phyloP scores from a whole-genome alignment of 53 echinoderm and acorn worm genomes.

The Apostichopus leukothele region DNA sequence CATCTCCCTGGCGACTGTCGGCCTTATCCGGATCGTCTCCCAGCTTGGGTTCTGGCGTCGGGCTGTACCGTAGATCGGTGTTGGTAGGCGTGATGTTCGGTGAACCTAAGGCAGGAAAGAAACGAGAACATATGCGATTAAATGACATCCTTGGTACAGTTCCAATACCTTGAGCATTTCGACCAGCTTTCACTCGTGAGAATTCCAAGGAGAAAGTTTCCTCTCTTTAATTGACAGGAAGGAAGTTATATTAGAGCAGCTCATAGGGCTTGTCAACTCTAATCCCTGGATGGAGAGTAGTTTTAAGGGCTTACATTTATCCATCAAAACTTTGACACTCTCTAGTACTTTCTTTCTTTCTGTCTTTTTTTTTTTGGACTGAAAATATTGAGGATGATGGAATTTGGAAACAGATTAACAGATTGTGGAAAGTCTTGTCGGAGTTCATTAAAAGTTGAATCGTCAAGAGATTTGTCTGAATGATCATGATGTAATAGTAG shows the following conservation, averaged over 20 bases:
- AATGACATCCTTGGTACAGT: neutral
- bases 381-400: too few species aligned
- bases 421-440: too few species aligned
- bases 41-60: neutral
- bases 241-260: neutral
- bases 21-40: neutral
- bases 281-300: neutral
- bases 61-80: conserved; percentile 8
- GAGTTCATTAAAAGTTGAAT: too few species aligned
- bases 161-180: neutral
- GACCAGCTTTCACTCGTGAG: neutral
- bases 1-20: neutral
- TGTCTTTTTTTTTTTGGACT: too few species aligned
- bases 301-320: too few species aligned
- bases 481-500: too few species aligned
- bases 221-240: neutral
- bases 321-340: too few species aligned
- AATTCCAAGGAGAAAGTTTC: neutral
- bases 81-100: conserved; percentile 14
- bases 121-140: neutral
- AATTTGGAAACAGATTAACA: too few species aligned
- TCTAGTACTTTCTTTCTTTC: too few species aligned
- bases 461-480: too few species aligned
- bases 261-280: neutral
- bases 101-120: conserved; percentile 17